Evolutionary conservation across 2,113 vertebrate species (phyloP).

Genomic region (Strix aluco): DNA sequence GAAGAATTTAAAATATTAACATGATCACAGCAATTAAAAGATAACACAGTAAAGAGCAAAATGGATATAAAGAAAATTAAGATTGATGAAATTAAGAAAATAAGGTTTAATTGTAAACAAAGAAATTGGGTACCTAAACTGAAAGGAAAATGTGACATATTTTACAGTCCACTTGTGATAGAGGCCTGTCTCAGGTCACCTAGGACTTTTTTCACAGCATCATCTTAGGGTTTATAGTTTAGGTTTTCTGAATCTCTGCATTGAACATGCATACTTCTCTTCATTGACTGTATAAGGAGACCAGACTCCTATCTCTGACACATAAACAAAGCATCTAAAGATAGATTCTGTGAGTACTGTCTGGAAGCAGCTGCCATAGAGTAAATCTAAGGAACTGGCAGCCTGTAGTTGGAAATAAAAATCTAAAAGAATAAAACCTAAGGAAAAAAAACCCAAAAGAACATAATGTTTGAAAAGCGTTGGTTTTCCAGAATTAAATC

Average conservation of each 20-base stretch:
- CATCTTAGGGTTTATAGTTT: not conserved
- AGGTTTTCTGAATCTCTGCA: not conserved
- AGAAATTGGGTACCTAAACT: not conserved
- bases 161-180: not conserved
- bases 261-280: not conserved
- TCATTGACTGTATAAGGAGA: not conserved
- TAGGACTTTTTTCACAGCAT: not conserved
- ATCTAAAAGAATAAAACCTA: not conserved
- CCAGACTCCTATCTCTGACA: not conserved
- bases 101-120: not conserved
- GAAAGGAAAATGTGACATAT: not conserved
- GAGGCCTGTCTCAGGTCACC: not conserved
- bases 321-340: not conserved
- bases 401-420: not conserved
- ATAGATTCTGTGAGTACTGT: not conserved
- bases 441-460: fast-evolving
- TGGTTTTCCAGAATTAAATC: not conserved
- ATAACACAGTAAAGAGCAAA: not conserved
- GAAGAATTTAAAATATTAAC: not conserved
- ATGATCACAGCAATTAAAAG: not conserved
- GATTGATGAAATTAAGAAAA: not conserved
- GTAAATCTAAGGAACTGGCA: not conserved
- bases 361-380: not conserved
- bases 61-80: not conserved
- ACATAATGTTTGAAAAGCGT: not conserved